Evolutionary conservation across 2,888 invertebrate genomes (phyloP), one percentile per base, ranked within the genome.

Genomic region (Diarsia brunnea): DNA sequence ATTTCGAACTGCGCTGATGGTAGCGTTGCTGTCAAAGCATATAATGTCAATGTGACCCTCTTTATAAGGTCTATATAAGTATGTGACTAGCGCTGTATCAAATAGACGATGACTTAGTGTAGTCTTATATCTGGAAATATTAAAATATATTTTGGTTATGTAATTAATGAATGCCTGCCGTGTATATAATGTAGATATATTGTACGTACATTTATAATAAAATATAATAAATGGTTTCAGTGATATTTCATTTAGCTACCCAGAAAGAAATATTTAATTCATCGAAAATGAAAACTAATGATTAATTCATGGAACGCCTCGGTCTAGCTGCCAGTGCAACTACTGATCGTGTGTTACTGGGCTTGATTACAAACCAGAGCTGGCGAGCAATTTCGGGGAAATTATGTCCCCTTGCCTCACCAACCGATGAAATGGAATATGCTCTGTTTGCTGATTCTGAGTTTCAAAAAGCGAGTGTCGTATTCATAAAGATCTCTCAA

Each of bases 171-270:
- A 87, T 87, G 86, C 84, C 87, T 88, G 84, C 91, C 88, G 94
- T 96, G 94, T 95, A 96, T 91, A 96, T 95, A 95, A 89, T 95
- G 94, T 95, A 95, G 91, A 93, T 92, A 92, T 91, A 94, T 90
- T 94, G 92, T 95, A 95, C 92, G 91, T 93, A 90, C 89, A 91
- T 91, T 84, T 89, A 89, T 93, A 93, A 89, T 94, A 91, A 95
- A 93, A 93, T 93, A 93, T 94, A 94, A 91, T 93, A 95, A 93
- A 95, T 93, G 92, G 92, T 92, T 88, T 86, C 74, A 84, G 67
- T 87, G 92, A 91, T 90, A 86, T 91, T 86, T 69, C 24, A 79
- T 75, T 79, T 67, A 43, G 1, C 21, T 10, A 31, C 21, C 21
- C 21, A 19, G 31, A 14, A 45, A 8, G 4, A n/a, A 43, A 7